Base-by-base conservation (phyloP, 2,797 vertebrate species). In the Urophycis tenuis region DNA sequence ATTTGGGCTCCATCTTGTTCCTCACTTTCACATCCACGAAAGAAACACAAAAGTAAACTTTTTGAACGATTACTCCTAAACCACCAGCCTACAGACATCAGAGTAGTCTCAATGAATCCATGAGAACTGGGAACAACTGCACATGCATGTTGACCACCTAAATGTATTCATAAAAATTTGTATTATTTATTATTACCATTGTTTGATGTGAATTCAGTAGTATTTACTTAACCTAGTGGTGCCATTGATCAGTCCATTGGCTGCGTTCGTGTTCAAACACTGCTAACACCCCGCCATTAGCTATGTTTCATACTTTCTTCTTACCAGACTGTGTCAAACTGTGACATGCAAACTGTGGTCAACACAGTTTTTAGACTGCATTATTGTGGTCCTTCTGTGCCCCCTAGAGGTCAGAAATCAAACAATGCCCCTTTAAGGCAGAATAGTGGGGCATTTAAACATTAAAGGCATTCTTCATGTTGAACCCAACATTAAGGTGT, bases 401-500 rank as follows among this genome's bases (percentile, higher is more conserved):
- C 49, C 49, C 49, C 49, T 53, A 53, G 19, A n/a, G 49, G 49
- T 22, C 15, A 53, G 2, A 22, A 22, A 53, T 22, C 22, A 53
- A n/a, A 53, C 49, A 53, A 53, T 53, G 49, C 49, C 49, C 49
- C 49, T 53, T 53, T 53, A 53, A 53, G 5, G 49, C 17, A 22
- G n/a, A 53, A 53, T 53, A 53, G 49, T 53, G 1, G 22, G 49
- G 5, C 15, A 53, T 53, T 53, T 22, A 53, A 22, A n/a, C 49
- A 53, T 22, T 53, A n/a, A 53, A 53, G 1, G 49, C 49, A 5
- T n/a, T 53, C 19, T 22, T 53, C 17, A 82, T 88, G 85, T 88
- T 86, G 85, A 86, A 14, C 78, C 81, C 77, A 84, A 70, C 60
- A 71, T 87, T 87, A 72, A 88, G 88, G 49, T 53, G 49, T 53